Base-by-base conservation (phyloP, 2,113 vertebrate genomes). In the Ptyas mucosa region DNA sequence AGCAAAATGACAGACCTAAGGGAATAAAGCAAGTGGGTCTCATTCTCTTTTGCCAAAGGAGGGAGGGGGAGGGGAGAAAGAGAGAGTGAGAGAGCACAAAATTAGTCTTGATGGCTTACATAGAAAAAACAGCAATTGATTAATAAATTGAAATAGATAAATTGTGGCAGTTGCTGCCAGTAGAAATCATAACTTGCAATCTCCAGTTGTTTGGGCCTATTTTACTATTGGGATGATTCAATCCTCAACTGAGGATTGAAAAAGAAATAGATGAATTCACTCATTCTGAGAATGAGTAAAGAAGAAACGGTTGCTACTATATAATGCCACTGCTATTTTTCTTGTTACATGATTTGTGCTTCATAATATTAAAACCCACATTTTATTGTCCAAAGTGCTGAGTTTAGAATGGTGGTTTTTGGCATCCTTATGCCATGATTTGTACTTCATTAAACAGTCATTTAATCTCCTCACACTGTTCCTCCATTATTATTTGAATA, bases 401-500 rank as follows among this genome's bases (percentile, higher is more conserved):
- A 54, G 54, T 85, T 92, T 57, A 89, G 49, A 54, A 34, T 21
- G n/a, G 34, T 54, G 5, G 29, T 58, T 58, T 89, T 57, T 69
- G 43, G 49, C 61, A 81, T 49, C 54, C 85, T 89, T 23, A 85
- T 86, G 29, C 85, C 88, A 89, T 61, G 54, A 29, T 85, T 85
- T 89, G 20, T 57, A 86, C 46, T 12, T 90, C 75, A 89, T 90
- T 93, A 90, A 93, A 58, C 88, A 93, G 20, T 23, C 88, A 85
- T 75, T 81, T 86, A 89, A 85, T 85, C 92, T 92, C 85, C 43
- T 88, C 75, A 51, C 61, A 89, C 18, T 89, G 39, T 86, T 85
- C 92, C 54, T 52, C 29, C 5, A 85, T 81, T 85, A 89, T 85
- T 93, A 81, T 89, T 8, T 93, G 88, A 93, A 93, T 89, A 90